Percentiles rank a stretch among this genome's conserved stretches.
phyloP scores from a whole-genome alignment of 2,797 vertebrate species.

The Myiotriccus ornatus region DNA sequence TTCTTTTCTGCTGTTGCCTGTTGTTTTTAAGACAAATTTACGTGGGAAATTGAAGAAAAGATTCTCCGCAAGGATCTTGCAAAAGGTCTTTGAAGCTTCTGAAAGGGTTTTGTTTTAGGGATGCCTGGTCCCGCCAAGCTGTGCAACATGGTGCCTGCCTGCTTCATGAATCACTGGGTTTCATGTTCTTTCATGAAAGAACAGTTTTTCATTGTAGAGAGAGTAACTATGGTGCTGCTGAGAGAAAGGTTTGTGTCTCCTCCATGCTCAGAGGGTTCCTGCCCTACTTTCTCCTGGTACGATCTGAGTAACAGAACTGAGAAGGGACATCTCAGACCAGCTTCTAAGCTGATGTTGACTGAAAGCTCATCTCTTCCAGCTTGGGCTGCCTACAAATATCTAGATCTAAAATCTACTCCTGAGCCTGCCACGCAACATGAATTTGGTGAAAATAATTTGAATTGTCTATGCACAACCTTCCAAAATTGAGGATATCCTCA shows the following conservation, averaged over 20 bases:
- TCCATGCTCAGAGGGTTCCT: not conserved
- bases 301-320: not conserved
- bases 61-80: not conserved
- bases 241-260: not conserved
- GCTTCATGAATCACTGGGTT: not conserved
- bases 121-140: rapidly evolving
- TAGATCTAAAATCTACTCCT: not conserved
- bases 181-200: not conserved
- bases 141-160: not conserved
- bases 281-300: not conserved
- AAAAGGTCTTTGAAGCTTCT: not conserved
- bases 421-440: not conserved
- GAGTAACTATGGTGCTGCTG: not conserved
- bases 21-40: not conserved
- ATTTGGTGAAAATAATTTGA: not conserved
- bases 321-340: not conserved
- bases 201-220: not conserved
- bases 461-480: not conserved
- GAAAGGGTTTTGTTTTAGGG: not conserved
- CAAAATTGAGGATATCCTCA: not conserved
- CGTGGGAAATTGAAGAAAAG: not conserved
- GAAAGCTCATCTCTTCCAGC: not conserved
- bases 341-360: not conserved
- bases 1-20: not conserved
- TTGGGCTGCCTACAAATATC: not conserved